Evolutionary conservation across 2,888 invertebrate species (phyloP).

Genomic region (Halictus quadricinctus): DNA sequence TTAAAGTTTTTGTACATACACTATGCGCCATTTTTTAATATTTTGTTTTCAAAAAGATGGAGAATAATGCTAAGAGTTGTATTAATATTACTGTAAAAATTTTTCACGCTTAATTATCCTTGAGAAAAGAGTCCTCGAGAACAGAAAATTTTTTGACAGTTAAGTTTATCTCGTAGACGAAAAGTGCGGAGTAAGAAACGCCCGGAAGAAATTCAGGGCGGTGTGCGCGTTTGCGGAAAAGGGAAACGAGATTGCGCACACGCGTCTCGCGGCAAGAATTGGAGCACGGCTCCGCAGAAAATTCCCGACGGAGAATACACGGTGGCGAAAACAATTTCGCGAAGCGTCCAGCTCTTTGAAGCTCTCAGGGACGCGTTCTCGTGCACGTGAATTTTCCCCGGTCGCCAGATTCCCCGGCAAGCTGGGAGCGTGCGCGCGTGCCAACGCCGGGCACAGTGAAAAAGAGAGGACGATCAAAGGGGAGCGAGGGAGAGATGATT

Average conservation of each 20-base stretch:
- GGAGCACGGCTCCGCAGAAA: neutral
- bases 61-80: neutral
- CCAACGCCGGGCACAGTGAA: neutral
- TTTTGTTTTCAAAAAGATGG: neutral
- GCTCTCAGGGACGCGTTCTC: constrained; percentile 9
- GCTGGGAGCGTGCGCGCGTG: constrained; percentile 2
- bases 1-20: too few species aligned
- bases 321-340: constrained; percentile 40
- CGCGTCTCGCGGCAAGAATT: neutral
- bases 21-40: too few species aligned
- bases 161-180: neutral
- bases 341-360: constrained; percentile 23
- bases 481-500: constrained; percentile 58
- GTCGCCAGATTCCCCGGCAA: neutral
- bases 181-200: neutral
- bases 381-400: constrained; percentile 33
- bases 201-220: neutral
- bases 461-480: constrained; percentile 59
- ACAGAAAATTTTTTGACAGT: neutral
- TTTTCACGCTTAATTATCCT: neutral
- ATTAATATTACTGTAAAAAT: neutral
- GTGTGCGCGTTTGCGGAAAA: neutral
- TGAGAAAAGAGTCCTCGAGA: neutral
- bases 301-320: neutral
- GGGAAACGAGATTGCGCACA: neutral